A percentile compares a stretch with the other conserved stretches of the same genome.
These are phyloP conservation scores for Apodemia duryi DNA, from an alignment of 2,888 invertebrate species.

Conservation along the genomic window DNA sequence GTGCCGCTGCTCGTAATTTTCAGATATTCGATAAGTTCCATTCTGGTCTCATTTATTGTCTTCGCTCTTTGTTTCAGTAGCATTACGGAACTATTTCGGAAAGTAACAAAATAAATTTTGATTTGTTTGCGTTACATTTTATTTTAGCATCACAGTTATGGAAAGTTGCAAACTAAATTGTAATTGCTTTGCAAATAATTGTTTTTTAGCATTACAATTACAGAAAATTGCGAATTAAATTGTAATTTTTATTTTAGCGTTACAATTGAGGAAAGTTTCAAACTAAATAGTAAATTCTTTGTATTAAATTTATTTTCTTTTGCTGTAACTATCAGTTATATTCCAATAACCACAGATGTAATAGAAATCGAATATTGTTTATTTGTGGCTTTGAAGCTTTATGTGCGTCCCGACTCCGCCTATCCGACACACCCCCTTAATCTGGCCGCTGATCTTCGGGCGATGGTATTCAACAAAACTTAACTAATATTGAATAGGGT, in stretches of 20 bases:
- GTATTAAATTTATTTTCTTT: not conserved
- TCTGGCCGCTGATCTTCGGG: constrained; percentile 36
- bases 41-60: too few relatives aligned
- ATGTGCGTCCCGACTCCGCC: constrained; percentile 56
- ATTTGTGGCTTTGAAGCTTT: constrained; percentile 49
- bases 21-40: too few relatives aligned
- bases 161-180: not conserved
- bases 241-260: too few relatives aligned
- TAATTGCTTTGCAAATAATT: too few relatives aligned
- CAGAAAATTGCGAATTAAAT: not conserved
- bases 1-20: too few relatives aligned
- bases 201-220: not conserved
- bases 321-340: constrained; percentile 17
- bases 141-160: not conserved
- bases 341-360: constrained; percentile 31
- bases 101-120: too few relatives aligned
- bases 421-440: constrained; percentile 54
- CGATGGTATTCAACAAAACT: constrained; percentile 4
- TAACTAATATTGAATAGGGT: constrained; percentile 6
- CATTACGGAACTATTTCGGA: too few relatives aligned
- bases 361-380: constrained; percentile 46
- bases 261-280: too few relatives aligned
- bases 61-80: too few relatives aligned
- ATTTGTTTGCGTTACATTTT: too few relatives aligned
- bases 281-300: not conserved